These are phyloP conservation scores for Rallus limicola DNA, from an alignment of 2,113 vertebrate species.

Conservation along the genomic window DNA sequence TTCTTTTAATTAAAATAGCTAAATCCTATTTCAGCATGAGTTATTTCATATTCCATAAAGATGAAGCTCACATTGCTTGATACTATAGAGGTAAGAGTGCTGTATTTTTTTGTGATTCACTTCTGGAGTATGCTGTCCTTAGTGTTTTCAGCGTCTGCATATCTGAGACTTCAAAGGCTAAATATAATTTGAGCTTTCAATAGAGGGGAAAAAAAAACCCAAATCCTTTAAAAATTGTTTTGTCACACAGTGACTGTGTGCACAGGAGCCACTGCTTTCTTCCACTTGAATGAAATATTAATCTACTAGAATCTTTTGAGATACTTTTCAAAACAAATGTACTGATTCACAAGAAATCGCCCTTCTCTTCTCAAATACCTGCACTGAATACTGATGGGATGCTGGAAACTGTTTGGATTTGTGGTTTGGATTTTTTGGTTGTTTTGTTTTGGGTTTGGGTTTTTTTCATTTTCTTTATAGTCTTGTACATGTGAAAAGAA, in stretches of 20 bases:
- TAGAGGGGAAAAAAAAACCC: not conserved
- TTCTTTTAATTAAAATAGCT: not conserved
- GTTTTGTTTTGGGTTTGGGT: no score
- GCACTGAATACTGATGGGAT: not conserved
- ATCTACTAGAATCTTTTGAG: not conserved
- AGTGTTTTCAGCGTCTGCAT: not conserved
- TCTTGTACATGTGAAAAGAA: not conserved
- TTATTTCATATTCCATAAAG: not conserved
- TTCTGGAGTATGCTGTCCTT: not conserved
- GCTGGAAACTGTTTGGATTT: not conserved
- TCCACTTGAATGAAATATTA: slow-evolving; percentile 17
- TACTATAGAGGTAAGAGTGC: not conserved
- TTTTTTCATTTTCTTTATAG: not conserved
- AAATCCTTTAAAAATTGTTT: not conserved
- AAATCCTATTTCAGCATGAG: not conserved
- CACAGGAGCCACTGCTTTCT: not conserved
- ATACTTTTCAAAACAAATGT: slow-evolving; percentile 30
- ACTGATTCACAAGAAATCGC: slow-evolving; percentile 9
- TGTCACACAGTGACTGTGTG: not conserved
- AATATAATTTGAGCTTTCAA: not conserved
- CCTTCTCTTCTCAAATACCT: not conserved
- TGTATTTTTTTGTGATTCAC: not conserved
- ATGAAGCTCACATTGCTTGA: not conserved
- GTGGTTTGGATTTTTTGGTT: not conserved
- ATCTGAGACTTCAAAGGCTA: not conserved